Evolutionary conservation across 1,140 invertebrate genomes (phyloP), one percentile per base, ranked within the genome.

Genomic region (Musca vetustissima): DNA sequence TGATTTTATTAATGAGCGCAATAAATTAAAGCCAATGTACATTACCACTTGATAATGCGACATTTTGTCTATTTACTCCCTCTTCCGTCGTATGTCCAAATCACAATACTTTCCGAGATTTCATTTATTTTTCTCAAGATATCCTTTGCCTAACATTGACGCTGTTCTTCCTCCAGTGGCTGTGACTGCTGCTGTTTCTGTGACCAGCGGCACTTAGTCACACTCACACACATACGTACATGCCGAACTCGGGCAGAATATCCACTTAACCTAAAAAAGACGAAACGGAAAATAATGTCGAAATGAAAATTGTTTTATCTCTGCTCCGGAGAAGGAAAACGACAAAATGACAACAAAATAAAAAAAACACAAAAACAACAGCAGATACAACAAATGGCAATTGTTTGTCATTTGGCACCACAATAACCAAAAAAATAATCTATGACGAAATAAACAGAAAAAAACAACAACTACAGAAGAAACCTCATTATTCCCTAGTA

Each of bases 341-440:
- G 24, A 55, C 52, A 24, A 55, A 55, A 55, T 9, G 28, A 32
- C 28, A 32, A 32, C 28, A 32, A 32, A 32, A 9, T 32, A n/a
- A n/a, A n/a, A n/a, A n/a, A n/a, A n/a, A n/a, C n/a, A n/a, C n/a
- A n/a, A n/a, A 4, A 32, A 32, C 28, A 32, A 32, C 28, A 32
- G 9, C 28, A 32, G 28, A 32, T 32, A 55, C 52, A 55, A 55
- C 52, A 55, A 55, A 55, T 55, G 14, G 21, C 52, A 24, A 55
- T 55, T 55, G 52, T 55, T 55, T 55, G 52, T 55, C 52, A 55
- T 55, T 55, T 55, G 52, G 52, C 52, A 55, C 52, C 52, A 55
- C 52, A 55, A 55, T 55, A 55, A 55, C 19, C 50, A 55, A 24
- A 14, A 55, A 55, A 55, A 49, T 49, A 22, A 55, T 55, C 52